Evolutionary conservation across 2,113 vertebrate species (phyloP).

Genomic region (Bettongia penicillata): DNA sequence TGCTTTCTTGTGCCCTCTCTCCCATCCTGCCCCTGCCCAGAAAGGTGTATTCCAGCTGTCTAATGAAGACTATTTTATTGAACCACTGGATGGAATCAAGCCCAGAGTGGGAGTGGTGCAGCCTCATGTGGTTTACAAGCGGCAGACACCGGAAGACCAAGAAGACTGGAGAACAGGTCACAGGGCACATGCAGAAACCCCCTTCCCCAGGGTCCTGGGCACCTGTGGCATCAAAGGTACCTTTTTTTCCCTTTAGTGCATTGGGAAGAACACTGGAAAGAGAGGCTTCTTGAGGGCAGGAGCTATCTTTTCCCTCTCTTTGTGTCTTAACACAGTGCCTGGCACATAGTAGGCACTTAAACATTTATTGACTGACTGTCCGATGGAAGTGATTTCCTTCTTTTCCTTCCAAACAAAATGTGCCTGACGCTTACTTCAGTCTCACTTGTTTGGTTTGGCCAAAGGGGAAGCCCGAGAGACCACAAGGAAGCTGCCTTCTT

Average conservation of each 20-base stretch:
- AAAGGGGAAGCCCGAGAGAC: neutral
- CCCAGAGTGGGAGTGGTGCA: slow-evolving; percentile 75
- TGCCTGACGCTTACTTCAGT: neutral
- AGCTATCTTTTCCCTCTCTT: neutral
- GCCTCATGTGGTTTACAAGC: slow-evolving; percentile 93
- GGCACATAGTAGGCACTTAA: neutral
- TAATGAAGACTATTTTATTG: slow-evolving; percentile 93
- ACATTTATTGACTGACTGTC: neutral
- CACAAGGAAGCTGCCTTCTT: neutral
- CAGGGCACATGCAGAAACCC: slow-evolving; percentile 72
- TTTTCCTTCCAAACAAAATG: neutral
- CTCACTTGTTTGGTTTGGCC: neutral
- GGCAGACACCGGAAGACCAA: slow-evolving; percentile 73
- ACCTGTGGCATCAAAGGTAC: slow-evolving; percentile 85
- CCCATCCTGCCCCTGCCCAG: slow-evolving; percentile 77
- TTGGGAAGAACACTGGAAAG: neutral
- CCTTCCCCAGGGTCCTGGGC: slow-evolving; percentile 49
- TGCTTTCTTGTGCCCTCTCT: neutral
- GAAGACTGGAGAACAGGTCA: neutral
- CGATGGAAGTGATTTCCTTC: neutral
- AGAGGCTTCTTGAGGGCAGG: neutral
- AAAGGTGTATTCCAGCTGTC: slow-evolving; percentile 92
- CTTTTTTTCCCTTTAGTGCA: neutral
- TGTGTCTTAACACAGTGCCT: neutral
- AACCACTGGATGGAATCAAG: slow-evolving; percentile 83